These are phyloP conservation scores for Zygaena filipendulae DNA, from an alignment of 2,888 invertebrate genomes.

Conservation along the genomic window DNA sequence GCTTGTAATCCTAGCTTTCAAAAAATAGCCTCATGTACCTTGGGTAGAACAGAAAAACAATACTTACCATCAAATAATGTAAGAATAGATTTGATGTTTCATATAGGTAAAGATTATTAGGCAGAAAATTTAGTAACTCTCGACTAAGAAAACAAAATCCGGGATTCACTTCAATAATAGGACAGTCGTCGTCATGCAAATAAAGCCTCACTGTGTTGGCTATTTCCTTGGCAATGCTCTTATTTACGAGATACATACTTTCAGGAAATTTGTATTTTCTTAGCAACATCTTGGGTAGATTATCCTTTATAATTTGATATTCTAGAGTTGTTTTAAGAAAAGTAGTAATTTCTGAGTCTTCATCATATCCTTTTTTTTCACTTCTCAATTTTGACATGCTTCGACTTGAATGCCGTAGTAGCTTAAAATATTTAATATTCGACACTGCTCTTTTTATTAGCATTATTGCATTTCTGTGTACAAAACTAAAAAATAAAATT, in stretches of 20 bases:
- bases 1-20: too few relatives aligned
- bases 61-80: constrained; percentile 45
- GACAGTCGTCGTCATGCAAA: constrained; percentile 29
- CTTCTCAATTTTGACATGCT: too few relatives aligned
- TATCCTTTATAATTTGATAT: constrained; percentile 32
- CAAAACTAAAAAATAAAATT: too few relatives aligned
- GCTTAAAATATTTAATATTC: too few relatives aligned
- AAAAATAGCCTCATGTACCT: neutral
- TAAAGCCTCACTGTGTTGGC: constrained; percentile 33
- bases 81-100: constrained; percentile 67
- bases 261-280: constrained; percentile 45
- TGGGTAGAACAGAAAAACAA: neutral
- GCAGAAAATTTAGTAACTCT: constrained; percentile 61
- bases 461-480: too few relatives aligned
- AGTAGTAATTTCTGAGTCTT: constrained; percentile 37
- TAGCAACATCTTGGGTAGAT: constrained; percentile 38
- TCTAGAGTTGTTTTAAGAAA: constrained; percentile 38
- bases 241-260: constrained; percentile 53
- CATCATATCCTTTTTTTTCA: too few relatives aligned
- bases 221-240: constrained; percentile 42
- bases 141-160: constrained; percentile 74
- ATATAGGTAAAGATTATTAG: constrained; percentile 65
- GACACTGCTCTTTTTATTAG: too few relatives aligned
- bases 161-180: constrained; percentile 75
- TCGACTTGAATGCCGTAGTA: too few relatives aligned